A percentile compares a stretch with the other conserved stretches of the same genome.
Evolutionary conservation across 1,140 invertebrate species (phyloP).

Genomic region (Formica exsecta): DNA sequence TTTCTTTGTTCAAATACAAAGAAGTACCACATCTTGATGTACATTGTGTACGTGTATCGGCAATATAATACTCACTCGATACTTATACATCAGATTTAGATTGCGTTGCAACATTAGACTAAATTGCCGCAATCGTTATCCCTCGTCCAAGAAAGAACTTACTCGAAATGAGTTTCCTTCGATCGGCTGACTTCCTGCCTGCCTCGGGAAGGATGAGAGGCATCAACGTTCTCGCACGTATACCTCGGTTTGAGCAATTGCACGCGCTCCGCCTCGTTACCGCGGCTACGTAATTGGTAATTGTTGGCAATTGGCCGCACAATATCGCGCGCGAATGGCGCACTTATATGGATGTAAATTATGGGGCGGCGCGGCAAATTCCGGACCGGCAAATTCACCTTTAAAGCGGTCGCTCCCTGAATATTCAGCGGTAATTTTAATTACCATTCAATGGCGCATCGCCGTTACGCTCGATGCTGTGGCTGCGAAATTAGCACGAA

Average conservation of each 20-base stretch:
- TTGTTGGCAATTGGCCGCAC: conserved; percentile 63
- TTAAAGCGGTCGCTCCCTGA: conserved; percentile 53
- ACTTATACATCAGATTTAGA: conserved; percentile 53
- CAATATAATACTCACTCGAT: conserved; percentile 57
- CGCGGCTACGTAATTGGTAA: conserved; percentile 64
- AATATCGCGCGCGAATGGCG: conserved; percentile 32
- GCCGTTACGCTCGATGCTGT: conserved; percentile 34
- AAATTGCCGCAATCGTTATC: conserved; percentile 69
- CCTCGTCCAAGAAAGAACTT: conserved; percentile 55
- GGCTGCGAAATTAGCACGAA: conserved; percentile 45
- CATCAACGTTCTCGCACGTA: conserved; percentile 59
- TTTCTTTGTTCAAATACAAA: conserved; percentile 37
- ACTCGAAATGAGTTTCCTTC: conserved; percentile 62
- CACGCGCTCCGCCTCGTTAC: conserved; percentile 65
- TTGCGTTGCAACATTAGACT: conserved; percentile 55
- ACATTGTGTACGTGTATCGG: conserved; percentile 27
- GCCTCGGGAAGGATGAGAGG: conserved; percentile 21
- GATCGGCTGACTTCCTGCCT: conserved; percentile 67
- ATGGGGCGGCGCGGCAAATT: conserved; percentile 22
- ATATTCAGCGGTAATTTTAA: conserved; percentile 61
- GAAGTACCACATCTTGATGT: conserved; percentile 39
- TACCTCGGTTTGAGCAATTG: conserved; percentile 57
- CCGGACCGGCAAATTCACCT: conserved; percentile 55
- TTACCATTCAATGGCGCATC: conserved; percentile 58
- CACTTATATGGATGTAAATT: conserved; percentile 51